phyloP scores from a whole-genome alignment of 2,888 invertebrate genomes.

The Apamea epomidion region DNA sequence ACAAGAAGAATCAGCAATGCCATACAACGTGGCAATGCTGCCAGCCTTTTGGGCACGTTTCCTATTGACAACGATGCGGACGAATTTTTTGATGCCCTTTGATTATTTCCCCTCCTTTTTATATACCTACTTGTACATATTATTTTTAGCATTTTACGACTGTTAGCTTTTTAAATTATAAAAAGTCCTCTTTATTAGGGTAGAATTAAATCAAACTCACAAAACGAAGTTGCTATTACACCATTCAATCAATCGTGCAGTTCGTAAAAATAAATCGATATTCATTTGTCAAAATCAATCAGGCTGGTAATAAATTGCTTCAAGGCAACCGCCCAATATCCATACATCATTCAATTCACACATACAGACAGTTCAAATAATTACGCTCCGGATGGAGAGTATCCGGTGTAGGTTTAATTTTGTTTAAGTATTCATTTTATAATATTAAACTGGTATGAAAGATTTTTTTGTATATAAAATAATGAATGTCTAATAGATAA shows the following conservation, averaged over 20 bases:
- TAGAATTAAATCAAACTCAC: neutral
- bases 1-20: too few species aligned
- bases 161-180: too few species aligned
- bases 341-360: slow-evolving; percentile 49
- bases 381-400: slow-evolving; percentile 13
- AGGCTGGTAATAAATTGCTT: slow-evolving; percentile 29
- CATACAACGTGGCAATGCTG: too few species aligned
- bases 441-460: too few species aligned
- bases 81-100: too few species aligned
- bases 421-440: neutral
- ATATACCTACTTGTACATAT: too few species aligned
- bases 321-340: slow-evolving; percentile 25
- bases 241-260: slow-evolving; percentile 16
- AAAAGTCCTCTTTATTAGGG: too few species aligned
- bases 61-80: too few species aligned
- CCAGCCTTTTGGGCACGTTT: too few species aligned
- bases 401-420: slow-evolving; percentile 19
- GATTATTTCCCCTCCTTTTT: too few species aligned
- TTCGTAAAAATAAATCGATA: slow-evolving; percentile 46
- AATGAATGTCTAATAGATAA: neutral
- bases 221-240: neutral
- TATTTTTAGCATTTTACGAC: too few species aligned
- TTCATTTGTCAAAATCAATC: slow-evolving; percentile 57
- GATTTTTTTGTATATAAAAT: neutral
- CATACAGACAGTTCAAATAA: slow-evolving; percentile 29